Conservation (phyloP, 2,797 vertebrate species). For the Sebastiscus tertius region DNA sequence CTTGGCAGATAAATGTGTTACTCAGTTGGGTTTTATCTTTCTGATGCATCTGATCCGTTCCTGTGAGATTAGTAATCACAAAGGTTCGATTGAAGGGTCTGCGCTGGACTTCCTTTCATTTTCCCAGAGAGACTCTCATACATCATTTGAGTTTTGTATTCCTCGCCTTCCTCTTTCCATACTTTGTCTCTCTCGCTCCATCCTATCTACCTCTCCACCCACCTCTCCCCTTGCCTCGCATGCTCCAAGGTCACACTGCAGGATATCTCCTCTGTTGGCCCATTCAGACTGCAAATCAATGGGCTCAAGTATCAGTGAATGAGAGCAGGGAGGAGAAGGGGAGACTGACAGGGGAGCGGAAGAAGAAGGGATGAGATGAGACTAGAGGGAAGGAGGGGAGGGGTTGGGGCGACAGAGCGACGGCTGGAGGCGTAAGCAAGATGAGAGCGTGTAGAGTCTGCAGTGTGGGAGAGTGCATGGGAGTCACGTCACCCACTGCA, state of each 20-base stretch:
- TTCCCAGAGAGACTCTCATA: slow-evolving; percentile 33
- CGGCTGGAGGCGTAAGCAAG: slow-evolving; percentile 13
- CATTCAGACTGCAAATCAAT: slow-evolving; percentile 72
- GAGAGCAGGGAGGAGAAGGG: slow-evolving; percentile 6
- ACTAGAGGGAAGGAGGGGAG: not conserved
- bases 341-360: not conserved
- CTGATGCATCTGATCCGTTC: not conserved
- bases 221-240: slow-evolving; percentile 6
- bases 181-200: not conserved
- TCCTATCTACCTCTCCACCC: not conserved
- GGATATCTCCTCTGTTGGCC: slow-evolving; percentile 24
- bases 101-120: not conserved
- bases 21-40: not conserved
- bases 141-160: slow-evolving; percentile 39
- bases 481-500: slow-evolving; percentile 60
- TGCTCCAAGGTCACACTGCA: slow-evolving; percentile 68
- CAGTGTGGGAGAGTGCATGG: slow-evolving; percentile 38
- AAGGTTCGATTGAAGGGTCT: not conserved
- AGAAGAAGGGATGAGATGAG: slow-evolving; percentile 7
- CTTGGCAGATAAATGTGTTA: not conserved
- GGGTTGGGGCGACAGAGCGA: not conserved
- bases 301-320: slow-evolving; percentile 63
- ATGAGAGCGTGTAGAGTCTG: slow-evolving; percentile 24
- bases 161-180: not conserved
- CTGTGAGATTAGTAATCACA: slow-evolving; percentile 6